Evolutionary conservation across 2,797 vertebrate species (phyloP), one percentile per base, ranked within the genome.

Genomic region (Halcyon leucocephala): DNA sequence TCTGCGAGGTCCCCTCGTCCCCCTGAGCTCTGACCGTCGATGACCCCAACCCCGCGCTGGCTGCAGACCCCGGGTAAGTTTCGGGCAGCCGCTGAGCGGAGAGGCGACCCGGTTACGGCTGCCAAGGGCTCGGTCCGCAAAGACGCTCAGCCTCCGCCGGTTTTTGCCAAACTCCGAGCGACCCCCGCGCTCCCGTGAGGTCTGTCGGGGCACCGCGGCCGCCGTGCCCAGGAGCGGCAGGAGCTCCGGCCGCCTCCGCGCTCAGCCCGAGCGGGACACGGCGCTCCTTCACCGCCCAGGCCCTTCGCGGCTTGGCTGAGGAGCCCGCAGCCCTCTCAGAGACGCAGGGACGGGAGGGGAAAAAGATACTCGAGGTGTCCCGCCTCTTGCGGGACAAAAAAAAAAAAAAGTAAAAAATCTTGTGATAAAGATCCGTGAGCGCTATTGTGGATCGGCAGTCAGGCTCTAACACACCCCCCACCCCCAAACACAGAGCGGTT

Each of bases 111-210:
- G n/a, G 12, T 29, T 6, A 3, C 48, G 18, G 33, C 51, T 10
- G 31, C 37, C 8, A 24, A 46, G 13, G 33, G 35, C 10, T 62
- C 18, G 2, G 9, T 12, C n/a, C 4, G 7, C 51, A 11, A 22
- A 18, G 10, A 2, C 8, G 22, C 57, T 51, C n/a, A 14, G 10
- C 19, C 12, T 18, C 3, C 2, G 28, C 28, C 3, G 46, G 1
- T 3, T 28, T 52, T 37, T 37, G 80, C 28, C 19, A 5, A 3
- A 15, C 61, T 57, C 13, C 10, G 46, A 85, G 57, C 10, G 37
- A 8, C 10, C 17, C 7, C 12, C 0, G 52, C 21, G 24, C 15
- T 4, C 1, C n/a, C 8, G 5, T 0, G 24, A 31, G 35, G n/a
- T 14, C 48, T 4, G 42, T 22, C 37, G 3, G 4, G 52, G 25